Percentiles rank a stretch among this genome's conserved stretches.
Evolutionary conservation across 2,888 invertebrate genomes (phyloP).

Genomic region (Chrysotoxum bicinctum): DNA sequence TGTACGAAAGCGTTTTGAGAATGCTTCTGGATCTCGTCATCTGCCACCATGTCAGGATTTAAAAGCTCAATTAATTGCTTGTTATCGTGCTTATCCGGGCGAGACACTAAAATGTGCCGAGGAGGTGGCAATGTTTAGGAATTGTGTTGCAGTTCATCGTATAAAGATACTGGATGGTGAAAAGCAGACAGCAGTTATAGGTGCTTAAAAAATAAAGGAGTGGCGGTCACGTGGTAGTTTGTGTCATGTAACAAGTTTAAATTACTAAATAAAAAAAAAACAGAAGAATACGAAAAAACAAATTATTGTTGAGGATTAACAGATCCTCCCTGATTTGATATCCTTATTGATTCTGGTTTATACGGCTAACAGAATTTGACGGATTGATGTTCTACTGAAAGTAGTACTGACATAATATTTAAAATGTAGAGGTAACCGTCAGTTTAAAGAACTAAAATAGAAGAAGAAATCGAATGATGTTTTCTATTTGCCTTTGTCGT

Average conservation of each 20-base stretch:
- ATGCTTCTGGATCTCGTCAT: conserved; percentile 78
- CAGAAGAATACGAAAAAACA: not conserved
- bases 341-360: not conserved
- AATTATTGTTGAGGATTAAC: not conserved
- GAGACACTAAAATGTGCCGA: conserved; percentile 85
- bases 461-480: not conserved
- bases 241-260: not conserved
- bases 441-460: not conserved
- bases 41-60: conserved; percentile 83
- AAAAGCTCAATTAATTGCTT: conserved; percentile 84
- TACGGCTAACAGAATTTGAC: not conserved
- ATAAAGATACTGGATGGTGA: conserved; percentile 79
- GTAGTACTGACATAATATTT: not conserved
- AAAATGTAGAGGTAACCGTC: not conserved
- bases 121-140: conserved; percentile 84
- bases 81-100: conserved; percentile 84
- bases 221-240: not conserved
- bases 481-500: not conserved
- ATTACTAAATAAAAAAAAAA: not conserved
- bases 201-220: conserved; percentile 22
- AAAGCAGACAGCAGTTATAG: conserved; percentile 40
- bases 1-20: conserved; percentile 80
- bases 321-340: not conserved
- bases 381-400: not conserved
- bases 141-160: conserved; percentile 84